Evolutionary conservation across 2,113 vertebrate genomes (phyloP), one percentile per base, ranked within the genome.

Genomic region (Sceloporus undulatus): DNA sequence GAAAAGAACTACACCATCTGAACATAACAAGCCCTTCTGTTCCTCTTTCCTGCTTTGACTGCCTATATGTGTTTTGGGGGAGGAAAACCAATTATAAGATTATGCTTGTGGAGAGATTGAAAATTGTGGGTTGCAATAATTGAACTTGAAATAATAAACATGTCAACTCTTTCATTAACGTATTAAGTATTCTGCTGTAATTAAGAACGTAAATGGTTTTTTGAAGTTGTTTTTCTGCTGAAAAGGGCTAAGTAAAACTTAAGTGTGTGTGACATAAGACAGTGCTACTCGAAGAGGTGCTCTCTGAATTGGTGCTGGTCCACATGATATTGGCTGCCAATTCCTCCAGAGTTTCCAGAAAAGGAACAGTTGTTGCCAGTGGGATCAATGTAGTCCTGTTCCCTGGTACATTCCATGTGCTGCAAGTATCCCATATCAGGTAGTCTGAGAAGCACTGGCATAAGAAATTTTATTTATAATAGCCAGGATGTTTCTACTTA

Each of bases 131-230:
- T 87, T 81, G 25, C 68, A 87, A 42, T 23, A 74, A 81, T 59
- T 85, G 71, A 74, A 85, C 59, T 34, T 79, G 68, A 81, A 74
- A 81, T 59, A 81, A 73, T 52, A 40, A 81, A 81, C 70, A 74
- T 81, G 70, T 23, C 25, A 62, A 62, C 29, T 34, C 54, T 74
- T 87, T 42, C 25, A 79, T 87, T 87, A 81, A 80, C n/a, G 23
- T 87, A 80, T 38, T 80, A 87, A 87, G 16, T 80, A 19, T 73
- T 80, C 48, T n/a, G 29, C 66, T 73, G 77, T 80, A 87, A 80
- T 80, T 87, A 71, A 87, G 73, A n/a, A 52, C 25, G 18, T 27
- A 59, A 56, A 34, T 79, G 56, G 29, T 56, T 79, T 54, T 79
- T 79, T 75, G 11, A 82, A 65, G 11, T 48, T 79, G 52, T 23